Conservation (phyloP, 1,140 invertebrate species). For the Odontomachus brunneus region DNA sequence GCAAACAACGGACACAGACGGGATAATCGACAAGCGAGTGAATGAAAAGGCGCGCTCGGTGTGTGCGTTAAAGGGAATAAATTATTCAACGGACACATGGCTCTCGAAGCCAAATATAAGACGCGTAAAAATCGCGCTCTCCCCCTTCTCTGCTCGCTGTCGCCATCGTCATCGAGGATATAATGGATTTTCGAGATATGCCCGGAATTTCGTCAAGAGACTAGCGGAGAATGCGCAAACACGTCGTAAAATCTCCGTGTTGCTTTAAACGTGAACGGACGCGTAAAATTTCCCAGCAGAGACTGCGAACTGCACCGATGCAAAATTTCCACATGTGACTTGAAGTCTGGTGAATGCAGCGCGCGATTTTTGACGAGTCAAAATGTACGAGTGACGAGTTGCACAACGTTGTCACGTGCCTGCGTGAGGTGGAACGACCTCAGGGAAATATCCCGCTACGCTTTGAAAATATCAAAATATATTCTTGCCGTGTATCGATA, state of each 20-base stretch:
- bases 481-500: too few species aligned
- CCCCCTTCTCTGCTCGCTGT: too few species aligned
- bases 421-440: too few species aligned
- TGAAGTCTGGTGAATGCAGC: background rate
- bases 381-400: too few species aligned
- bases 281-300: constrained; percentile 11
- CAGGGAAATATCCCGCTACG: too few species aligned
- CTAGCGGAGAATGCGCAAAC: background rate
- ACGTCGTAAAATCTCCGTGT: constrained; percentile 29
- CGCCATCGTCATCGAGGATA: background rate
- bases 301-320: background rate
- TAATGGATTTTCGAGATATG: constrained; percentile 43
- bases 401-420: too few species aligned
- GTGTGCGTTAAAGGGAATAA: constrained; percentile 39
- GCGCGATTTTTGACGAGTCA: background rate
- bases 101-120: constrained; percentile 9
- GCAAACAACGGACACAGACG: constrained; percentile 31
- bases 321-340: background rate
- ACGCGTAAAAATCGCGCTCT: too few species aligned
- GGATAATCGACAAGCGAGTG: constrained; percentile 35
- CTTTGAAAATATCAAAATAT: too few species aligned
- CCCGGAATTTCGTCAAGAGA: constrained; percentile 9
- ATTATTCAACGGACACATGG: constrained; percentile 30
- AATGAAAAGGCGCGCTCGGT: constrained; percentile 3
- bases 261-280: background rate